These are phyloP conservation scores for Ptyas mucosa DNA, from an alignment of 2,113 vertebrate genomes.

Conservation along the genomic window DNA sequence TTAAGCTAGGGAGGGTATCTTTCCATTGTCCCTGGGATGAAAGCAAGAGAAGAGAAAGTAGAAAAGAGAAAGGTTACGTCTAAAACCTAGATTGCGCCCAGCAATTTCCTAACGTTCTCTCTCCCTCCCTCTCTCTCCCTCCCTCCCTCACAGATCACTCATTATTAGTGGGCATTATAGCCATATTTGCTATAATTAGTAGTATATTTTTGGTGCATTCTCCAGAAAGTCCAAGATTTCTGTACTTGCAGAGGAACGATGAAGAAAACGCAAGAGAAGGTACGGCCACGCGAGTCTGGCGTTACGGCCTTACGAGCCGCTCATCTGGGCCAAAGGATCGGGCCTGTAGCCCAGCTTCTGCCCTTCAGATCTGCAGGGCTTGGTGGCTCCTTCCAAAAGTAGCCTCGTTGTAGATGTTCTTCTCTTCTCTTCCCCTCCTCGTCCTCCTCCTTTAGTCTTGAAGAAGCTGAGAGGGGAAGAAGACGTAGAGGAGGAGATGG, in stretches of 20 bases:
- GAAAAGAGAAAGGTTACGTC: background rate
- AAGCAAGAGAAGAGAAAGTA: background rate
- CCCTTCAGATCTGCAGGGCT: background rate
- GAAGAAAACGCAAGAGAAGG: background rate
- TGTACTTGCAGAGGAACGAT: background rate
- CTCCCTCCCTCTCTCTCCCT: background rate
- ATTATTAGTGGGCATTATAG: background rate
- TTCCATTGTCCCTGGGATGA: background rate
- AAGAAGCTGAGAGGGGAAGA: background rate
- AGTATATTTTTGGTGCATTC: background rate
- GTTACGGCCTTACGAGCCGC: background rate
- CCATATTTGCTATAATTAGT: background rate
- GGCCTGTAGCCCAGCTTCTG: background rate
- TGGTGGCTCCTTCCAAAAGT: background rate
- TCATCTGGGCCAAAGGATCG: background rate
- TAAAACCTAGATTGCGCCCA: background rate
- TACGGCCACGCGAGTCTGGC: background rate
- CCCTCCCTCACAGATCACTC: background rate
- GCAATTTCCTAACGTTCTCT: background rate
- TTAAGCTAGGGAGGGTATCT: background rate
- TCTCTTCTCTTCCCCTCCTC: background rate
- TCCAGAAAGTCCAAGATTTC: background rate
- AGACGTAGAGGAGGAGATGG: background rate
- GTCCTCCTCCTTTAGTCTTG: background rate
- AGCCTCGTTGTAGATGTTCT: background rate